A percentile compares a stretch with the other conserved stretches of the same genome.
These are phyloP conservation scores for Marmota monax DNA, from an alignment of 2,113 vertebrate species.

Conservation along the genomic window DNA sequence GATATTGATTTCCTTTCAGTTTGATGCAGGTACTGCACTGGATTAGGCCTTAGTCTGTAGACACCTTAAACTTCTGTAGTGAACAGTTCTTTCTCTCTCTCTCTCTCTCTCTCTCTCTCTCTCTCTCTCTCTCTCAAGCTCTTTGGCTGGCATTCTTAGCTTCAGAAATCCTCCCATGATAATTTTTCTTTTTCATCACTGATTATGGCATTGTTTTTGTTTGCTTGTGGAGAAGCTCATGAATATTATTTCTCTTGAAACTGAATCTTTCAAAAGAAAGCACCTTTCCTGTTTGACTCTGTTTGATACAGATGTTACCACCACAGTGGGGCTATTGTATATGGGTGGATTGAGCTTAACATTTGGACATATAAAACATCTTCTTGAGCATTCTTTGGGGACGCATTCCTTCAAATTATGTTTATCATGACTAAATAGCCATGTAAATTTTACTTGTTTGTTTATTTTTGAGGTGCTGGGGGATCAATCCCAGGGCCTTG, in stretches of 20 bases:
- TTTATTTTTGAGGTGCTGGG: neutral
- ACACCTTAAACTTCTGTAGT: neutral
- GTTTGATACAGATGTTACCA: neutral
- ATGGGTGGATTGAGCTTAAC: neutral
- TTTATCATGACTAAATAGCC: neutral
- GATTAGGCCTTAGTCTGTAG: neutral
- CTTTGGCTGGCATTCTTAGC: neutral
- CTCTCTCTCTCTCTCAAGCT: neutral
- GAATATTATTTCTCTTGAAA: neutral
- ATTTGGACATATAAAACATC: neutral
- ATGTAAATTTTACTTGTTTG: neutral
- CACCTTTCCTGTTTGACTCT: neutral
- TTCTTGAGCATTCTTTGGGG: neutral
- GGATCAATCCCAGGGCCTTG: neutral
- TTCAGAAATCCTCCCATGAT: constrained; percentile 6
- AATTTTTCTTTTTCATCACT: neutral
- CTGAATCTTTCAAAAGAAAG: neutral
- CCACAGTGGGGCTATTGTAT: neutral
- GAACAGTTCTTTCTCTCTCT: neutral
- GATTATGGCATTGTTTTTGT: constrained; percentile 32
- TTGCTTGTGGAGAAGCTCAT: constrained; percentile 46
- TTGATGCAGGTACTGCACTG: neutral
- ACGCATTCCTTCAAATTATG: neutral
- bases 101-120: neutral
- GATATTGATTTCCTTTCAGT: neutral